Percentiles rank a stretch among this genome's conserved stretches.
These are phyloP conservation scores for Pristionchus japonicus DNA, from an alignment of 2,888 invertebrate genomes.

Conservation along the genomic window DNA sequence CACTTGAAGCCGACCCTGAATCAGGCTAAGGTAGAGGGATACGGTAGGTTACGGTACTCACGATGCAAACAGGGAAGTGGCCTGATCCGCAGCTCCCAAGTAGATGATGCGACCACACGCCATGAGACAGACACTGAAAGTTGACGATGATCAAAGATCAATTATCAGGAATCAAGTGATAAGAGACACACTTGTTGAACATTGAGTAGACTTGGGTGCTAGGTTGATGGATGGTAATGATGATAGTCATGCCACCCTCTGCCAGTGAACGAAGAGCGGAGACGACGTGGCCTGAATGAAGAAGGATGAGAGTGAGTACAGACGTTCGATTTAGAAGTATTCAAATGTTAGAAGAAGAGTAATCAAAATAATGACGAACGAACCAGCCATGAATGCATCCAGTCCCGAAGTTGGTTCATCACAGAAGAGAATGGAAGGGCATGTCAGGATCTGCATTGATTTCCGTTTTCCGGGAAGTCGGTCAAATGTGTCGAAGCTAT, in stretches of 20 bases:
- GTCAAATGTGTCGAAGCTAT: too few species aligned
- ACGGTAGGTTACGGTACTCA: constrained; percentile 37
- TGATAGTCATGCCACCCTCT: constrained; percentile 87
- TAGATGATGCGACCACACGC: constrained; percentile 90
- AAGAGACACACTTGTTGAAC: constrained; percentile 82
- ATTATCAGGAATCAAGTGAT: not conserved
- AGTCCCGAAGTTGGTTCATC: constrained; percentile 79
- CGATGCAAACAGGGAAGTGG: constrained; percentile 83
- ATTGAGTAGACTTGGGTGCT: constrained; percentile 89
- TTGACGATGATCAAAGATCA: not conserved
- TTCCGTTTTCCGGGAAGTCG: not conserved
- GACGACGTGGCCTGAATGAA: constrained; percentile 57
- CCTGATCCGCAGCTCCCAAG: constrained; percentile 86
- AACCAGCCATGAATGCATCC: constrained; percentile 76
- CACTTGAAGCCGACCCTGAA: constrained; percentile 68
- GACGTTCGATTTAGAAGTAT: not conserved
- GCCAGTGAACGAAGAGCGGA: constrained; percentile 60
- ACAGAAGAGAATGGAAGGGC: constrained; percentile 79
- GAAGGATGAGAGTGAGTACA: not conserved
- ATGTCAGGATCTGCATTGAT: constrained; percentile 76
- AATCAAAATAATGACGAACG: not conserved
- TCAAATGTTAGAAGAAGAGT: not conserved
- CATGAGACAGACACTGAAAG: constrained; percentile 81
- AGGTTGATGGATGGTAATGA: constrained; percentile 94
- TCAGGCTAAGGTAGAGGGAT: not conserved